Evolutionary conservation across 2,113 vertebrate species (phyloP).

Genomic region (Oceanodroma tethys): DNA sequence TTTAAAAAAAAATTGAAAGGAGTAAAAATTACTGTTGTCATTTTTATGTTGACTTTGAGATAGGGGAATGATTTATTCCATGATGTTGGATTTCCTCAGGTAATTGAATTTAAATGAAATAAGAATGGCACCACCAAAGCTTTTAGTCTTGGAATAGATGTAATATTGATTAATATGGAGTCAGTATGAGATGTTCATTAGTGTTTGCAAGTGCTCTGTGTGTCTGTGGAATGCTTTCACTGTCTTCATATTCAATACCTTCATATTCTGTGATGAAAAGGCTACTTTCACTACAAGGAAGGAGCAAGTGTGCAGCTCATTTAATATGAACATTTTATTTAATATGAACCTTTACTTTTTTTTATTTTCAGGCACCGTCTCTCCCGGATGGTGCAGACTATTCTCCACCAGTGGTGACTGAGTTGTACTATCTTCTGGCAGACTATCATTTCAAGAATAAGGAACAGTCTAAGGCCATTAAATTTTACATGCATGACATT

Average conservation of each 20-base stretch:
- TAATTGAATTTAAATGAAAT: not conserved
- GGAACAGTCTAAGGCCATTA: constrained; percentile 97
- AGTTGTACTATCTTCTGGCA: constrained; percentile 94
- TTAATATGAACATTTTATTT: not conserved
- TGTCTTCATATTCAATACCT: not conserved
- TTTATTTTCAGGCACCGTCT: constrained; percentile 78
- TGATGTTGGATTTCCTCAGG: not conserved
- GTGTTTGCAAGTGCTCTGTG: not conserved
- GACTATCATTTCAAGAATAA: constrained; percentile 99
- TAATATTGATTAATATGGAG: not conserved
- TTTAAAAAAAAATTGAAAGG: not conserved
- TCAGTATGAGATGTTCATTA: not conserved
- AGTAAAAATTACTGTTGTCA: not conserved
- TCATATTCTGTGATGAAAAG: not conserved
- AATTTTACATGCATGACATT: constrained; percentile 98
- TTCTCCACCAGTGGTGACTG: constrained; percentile 86
- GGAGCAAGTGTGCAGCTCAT: not conserved
- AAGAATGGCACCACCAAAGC: not conserved
- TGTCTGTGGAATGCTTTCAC: not conserved
- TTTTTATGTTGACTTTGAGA: not conserved
- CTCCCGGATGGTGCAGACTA: constrained; percentile 86
- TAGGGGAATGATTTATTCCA: not conserved
- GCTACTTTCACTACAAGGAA: not conserved
- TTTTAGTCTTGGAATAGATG: not conserved
- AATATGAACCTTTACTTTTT: not conserved